phyloP scores from a whole-genome alignment of 2,797 vertebrate genomes.

The Leuciscus waleckii region DNA sequence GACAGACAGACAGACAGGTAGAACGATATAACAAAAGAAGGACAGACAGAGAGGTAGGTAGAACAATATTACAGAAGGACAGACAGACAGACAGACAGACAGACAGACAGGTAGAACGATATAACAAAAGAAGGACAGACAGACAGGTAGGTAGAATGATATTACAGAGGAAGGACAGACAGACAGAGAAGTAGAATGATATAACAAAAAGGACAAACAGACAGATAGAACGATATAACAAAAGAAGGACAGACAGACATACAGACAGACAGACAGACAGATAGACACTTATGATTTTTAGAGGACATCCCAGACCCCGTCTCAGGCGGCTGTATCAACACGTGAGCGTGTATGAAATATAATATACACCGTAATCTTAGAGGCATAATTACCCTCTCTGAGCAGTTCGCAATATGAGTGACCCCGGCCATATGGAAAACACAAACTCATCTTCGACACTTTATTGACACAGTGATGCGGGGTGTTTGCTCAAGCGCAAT shows the following conservation, averaged over 20 bases:
- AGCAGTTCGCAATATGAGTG: slow-evolving; percentile 45
- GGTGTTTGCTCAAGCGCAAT: slow-evolving; percentile 56
- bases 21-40: too few species aligned
- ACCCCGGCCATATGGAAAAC: slow-evolving; percentile 58
- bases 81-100: not conserved
- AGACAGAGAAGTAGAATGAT: not conserved
- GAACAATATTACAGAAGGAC: not conserved
- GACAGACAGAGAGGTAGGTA: not conserved
- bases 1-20: too few species aligned
- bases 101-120: not conserved
- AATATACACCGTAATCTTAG: slow-evolving; percentile 57
- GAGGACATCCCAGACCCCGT: too few species aligned
- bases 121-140: not conserved
- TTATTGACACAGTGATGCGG: slow-evolving; percentile 60
- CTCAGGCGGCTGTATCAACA: too few species aligned
- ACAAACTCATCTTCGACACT: slow-evolving; percentile 62
- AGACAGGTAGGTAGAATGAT: not conserved
- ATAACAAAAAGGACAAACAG: not conserved
- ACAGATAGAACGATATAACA: not conserved
- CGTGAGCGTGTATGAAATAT: slow-evolving; percentile 43
- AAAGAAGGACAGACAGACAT: not conserved
- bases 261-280: not conserved
- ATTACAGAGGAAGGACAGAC: not conserved
- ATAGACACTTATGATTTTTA: not conserved
- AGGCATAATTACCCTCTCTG: slow-evolving; percentile 63